Conservation (phyloP, 2,113 vertebrate genomes). For the Ammospiza caudacuta region DNA sequence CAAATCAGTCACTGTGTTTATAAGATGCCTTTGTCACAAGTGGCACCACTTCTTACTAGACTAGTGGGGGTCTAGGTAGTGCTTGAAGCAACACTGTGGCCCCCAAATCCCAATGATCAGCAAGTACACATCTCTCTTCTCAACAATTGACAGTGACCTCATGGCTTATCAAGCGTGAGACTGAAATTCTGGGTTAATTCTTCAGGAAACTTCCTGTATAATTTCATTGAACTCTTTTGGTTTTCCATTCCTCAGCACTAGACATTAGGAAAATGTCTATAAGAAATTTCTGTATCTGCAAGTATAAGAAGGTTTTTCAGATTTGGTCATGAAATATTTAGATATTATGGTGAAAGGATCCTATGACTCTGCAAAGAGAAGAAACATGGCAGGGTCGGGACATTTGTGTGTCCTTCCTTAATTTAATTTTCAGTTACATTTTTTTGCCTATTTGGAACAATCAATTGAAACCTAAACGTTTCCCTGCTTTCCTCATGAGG, state of each 20-base stretch:
- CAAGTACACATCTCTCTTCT: background rate
- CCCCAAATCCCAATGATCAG: background rate
- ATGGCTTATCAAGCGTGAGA: background rate
- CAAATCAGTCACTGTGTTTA: background rate
- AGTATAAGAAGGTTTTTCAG: background rate
- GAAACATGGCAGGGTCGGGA: background rate
- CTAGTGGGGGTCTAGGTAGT: background rate
- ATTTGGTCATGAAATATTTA: background rate
- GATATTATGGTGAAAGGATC: background rate
- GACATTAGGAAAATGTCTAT: background rate
- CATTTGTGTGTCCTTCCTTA: background rate
- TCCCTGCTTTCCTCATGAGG: background rate
- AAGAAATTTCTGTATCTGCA: background rate
- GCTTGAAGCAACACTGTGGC: background rate
- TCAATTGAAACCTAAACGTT: background rate
- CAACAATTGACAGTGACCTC: background rate
- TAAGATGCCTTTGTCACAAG: background rate
- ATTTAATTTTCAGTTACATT: background rate
- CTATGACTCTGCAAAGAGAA: background rate
- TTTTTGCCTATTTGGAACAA: background rate
- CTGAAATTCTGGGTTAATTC: background rate
- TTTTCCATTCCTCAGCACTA: background rate
- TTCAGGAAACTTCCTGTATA: background rate
- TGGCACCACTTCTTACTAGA: background rate
- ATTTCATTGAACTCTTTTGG: background rate